Conservation (phyloP, 2,797 vertebrate species). For the Geotrypetes seraphini region DNA sequence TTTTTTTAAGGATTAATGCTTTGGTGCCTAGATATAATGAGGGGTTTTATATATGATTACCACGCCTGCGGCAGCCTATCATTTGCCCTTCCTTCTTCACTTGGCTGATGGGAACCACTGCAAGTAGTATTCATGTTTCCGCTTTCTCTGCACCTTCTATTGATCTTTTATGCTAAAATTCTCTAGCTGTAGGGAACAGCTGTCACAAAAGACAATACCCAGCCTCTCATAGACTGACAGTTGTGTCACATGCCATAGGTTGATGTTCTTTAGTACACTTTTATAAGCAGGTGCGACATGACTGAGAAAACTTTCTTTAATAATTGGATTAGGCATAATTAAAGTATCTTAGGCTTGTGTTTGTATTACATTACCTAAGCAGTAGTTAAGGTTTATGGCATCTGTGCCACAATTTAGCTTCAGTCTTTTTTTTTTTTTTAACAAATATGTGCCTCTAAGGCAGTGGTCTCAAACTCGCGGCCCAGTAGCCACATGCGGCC, state of each 20-base stretch:
- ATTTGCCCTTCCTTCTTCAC: conserved; percentile 13
- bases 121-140: conserved; percentile 3
- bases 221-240: conserved; percentile 10
- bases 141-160: conserved; percentile 1
- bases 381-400: conserved; percentile 1
- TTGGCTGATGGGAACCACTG: conserved; percentile 5
- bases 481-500: no score
- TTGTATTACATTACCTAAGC: conserved; percentile 14
- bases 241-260: conserved; percentile 15
- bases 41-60: conserved; percentile 17
- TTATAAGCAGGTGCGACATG: conserved; percentile 21
- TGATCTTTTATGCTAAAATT: conserved; percentile 6
- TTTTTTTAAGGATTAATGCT: conserved; percentile 18
- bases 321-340: conserved; percentile 8
- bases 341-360: conserved; percentile 16
- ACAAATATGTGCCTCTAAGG: conserved; percentile 5
- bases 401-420: conserved; percentile 10
- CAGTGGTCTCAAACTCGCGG: no score
- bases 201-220: conserved; percentile 23
- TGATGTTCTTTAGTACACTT: conserved; percentile 10
- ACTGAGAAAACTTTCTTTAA: conserved; percentile 20
- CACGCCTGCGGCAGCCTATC: conserved; percentile 11
- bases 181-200: conserved; percentile 27
- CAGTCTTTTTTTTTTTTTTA: conserved; percentile 20
- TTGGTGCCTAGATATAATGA: conserved; percentile 7